Conservation (phyloP, 2,888 invertebrate genomes). For the Drosophila neonasuta region DNA sequence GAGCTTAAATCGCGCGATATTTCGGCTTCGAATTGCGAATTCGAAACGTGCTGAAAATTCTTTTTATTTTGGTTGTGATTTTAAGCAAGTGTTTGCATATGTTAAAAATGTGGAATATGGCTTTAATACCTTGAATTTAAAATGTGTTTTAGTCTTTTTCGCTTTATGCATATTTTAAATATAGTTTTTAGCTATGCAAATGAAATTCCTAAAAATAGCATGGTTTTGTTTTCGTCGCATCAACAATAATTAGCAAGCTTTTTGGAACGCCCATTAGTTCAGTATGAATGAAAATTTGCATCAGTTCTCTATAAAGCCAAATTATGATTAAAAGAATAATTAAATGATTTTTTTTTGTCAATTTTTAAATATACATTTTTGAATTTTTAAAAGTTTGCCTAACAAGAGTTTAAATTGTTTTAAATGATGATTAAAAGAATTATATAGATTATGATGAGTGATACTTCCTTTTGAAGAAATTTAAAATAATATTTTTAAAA, state of each 20-base stretch:
- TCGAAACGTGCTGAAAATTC: neutral
- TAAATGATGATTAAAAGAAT: too few relatives aligned
- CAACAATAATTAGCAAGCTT: neutral
- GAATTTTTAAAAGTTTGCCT: neutral
- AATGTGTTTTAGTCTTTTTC: neutral
- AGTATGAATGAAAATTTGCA: slow-evolving; percentile 1
- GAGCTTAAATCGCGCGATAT: neutral
- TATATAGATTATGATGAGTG: too few relatives aligned
- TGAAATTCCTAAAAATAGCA: neutral
- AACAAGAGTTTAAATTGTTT: too few relatives aligned
- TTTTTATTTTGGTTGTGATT: neutral
- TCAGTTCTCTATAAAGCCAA: neutral
- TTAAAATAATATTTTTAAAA: too few relatives aligned
- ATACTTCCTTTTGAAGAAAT: too few relatives aligned
- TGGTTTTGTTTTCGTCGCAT: neutral
- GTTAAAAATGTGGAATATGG: neutral
- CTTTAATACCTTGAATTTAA: neutral
- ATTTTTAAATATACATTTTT: neutral
- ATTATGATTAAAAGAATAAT: neutral
- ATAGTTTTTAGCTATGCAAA: neutral
- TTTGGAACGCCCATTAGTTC: neutral
- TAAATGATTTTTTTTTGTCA: neutral
- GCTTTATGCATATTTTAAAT: neutral
- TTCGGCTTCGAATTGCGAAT: neutral
- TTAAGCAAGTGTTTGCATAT: neutral